A percentile compares a stretch with the other conserved stretches of the same genome.
Conservation (phyloP, 2,113 vertebrate species). For the Notiomystis cincta region DNA sequence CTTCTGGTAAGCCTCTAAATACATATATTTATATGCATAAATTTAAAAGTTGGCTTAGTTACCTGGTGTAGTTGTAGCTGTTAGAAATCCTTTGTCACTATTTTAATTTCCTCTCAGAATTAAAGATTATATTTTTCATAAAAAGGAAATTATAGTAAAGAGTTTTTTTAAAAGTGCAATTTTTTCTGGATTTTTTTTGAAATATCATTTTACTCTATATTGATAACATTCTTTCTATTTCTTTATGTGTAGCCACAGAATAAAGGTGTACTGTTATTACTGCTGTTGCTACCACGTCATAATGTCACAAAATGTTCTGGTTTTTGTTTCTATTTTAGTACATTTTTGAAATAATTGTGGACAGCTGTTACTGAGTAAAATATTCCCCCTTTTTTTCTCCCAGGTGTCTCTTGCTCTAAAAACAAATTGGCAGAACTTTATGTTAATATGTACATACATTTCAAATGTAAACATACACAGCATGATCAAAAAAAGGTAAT, state of each 20-base stretch:
- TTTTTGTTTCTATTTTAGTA: not conserved
- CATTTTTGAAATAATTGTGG: not conserved
- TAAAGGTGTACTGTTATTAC: too few species aligned
- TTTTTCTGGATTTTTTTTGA: not conserved
- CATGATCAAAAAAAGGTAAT: not conserved
- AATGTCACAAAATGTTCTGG: not conserved
- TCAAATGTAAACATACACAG: not conserved
- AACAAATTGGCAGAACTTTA: not conserved
- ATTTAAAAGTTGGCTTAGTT: not conserved
- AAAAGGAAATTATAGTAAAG: not conserved
- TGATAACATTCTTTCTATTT: not conserved
- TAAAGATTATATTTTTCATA: not conserved
- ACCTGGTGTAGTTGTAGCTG: not conserved
- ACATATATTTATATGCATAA: not conserved
- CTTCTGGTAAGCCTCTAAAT: not conserved
- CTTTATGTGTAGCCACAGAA: not conserved
- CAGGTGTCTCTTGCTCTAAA: not conserved
- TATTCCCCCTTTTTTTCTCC: not conserved
- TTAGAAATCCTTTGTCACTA: not conserved
- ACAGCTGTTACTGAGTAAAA: not conserved
- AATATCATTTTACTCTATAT: not conserved
- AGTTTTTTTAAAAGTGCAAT: rapidly evolving
- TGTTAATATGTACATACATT: not conserved
- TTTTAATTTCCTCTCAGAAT: not conserved
- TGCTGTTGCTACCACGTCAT: not conserved